A percentile compares a stretch with the other conserved stretches of the same genome.
Evolutionary conservation across 2,797 vertebrate species (phyloP).

Genomic region (Bovichtus diacanthus): DNA sequence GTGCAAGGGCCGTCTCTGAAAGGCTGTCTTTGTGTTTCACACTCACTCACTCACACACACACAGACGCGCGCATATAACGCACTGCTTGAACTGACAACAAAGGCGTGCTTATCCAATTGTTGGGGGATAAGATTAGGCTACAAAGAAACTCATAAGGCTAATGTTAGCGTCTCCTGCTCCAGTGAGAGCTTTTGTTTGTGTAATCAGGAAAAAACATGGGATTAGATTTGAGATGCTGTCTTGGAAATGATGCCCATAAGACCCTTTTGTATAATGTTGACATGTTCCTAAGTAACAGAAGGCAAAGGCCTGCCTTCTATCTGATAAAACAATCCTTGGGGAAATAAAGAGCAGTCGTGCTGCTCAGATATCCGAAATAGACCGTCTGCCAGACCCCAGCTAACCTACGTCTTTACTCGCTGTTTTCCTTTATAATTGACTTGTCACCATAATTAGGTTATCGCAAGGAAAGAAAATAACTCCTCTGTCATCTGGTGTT

Average conservation of each 20-base stretch:
- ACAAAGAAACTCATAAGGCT: constrained; percentile 81
- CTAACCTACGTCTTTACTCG: constrained; percentile 48
- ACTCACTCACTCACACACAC: constrained; percentile 65
- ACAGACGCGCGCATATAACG: constrained; percentile 43
- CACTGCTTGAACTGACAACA: constrained; percentile 90
- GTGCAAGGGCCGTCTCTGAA: constrained; percentile 86
- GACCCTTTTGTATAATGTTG: constrained; percentile 69
- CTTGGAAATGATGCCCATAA: constrained; percentile 72
- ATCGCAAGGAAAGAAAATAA: constrained; percentile 51
- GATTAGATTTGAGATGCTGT: constrained; percentile 75
- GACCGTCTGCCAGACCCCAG: constrained; percentile 39
- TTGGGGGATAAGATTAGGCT: constrained; percentile 79
- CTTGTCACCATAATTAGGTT: constrained; percentile 62
- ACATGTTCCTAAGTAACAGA: constrained; percentile 75
- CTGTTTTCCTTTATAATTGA: constrained; percentile 63
- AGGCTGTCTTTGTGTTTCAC: constrained; percentile 92
- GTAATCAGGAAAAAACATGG: constrained; percentile 75
- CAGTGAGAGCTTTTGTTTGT: constrained; percentile 74
- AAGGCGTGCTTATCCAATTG: constrained; percentile 89
- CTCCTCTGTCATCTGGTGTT: constrained; percentile 52
- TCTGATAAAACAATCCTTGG: constrained; percentile 68
- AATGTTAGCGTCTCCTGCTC: constrained; percentile 81
- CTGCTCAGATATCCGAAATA: constrained; percentile 59
- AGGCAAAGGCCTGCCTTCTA: constrained; percentile 37
- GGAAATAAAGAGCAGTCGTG: constrained; percentile 67